phyloP scores from a whole-genome alignment of 2,888 invertebrate species.

The Nymphalis c-album region DNA sequence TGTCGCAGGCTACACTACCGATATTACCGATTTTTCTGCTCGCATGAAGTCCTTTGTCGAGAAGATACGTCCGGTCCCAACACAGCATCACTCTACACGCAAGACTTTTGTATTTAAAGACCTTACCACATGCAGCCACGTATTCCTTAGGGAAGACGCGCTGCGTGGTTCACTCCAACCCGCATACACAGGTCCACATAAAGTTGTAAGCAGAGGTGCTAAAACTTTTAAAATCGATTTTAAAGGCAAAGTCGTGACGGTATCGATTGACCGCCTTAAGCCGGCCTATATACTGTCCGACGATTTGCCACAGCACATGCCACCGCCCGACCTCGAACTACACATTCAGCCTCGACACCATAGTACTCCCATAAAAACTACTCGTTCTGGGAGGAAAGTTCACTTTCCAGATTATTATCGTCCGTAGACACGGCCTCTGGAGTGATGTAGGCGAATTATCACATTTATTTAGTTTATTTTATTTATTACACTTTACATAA shows the following conservation, averaged over 20 bases:
- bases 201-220: neutral
- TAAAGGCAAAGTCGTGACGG: neutral
- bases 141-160: conserved; percentile 41
- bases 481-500: too few species aligned
- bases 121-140: conserved; percentile 35
- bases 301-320: neutral
- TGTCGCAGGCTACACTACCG: conserved; percentile 5
- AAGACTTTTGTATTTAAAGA: conserved; percentile 43
- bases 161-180: neutral
- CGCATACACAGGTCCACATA: neutral
- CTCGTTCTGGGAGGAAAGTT: neutral
- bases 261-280: neutral
- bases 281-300: neutral
- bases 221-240: neutral
- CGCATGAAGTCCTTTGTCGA: conserved; percentile 11
- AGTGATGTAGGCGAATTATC: neutral
- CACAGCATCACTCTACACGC: conserved; percentile 33
- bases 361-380: neutral
- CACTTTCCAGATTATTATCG: conserved; percentile 1
- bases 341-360: neutral
- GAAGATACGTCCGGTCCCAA: conserved; percentile 21
- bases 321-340: neutral
- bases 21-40: conserved; percentile 27
- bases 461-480: too few species aligned
- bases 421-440: conserved; percentile 8